Conservation (phyloP, 2,888 invertebrate genomes). For the Nymphalis polychloros region DNA sequence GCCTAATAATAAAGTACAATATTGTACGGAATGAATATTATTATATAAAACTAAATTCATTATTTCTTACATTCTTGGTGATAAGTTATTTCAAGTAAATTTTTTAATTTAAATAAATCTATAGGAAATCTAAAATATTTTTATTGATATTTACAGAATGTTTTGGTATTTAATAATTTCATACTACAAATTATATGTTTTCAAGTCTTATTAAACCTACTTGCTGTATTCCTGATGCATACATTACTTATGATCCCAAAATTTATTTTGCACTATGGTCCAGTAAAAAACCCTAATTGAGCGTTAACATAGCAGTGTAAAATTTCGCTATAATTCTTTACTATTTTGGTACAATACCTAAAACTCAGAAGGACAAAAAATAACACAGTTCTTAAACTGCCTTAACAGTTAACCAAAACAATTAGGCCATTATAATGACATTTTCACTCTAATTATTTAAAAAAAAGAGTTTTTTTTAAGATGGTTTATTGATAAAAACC, state of each 20-base stretch:
- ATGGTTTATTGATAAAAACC: no score
- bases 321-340: slow-evolving; percentile 4
- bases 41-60: slow-evolving; percentile 28
- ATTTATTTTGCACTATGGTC: slow-evolving; percentile 34
- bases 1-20: slow-evolving; percentile 39
- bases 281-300: slow-evolving; percentile 30
- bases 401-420: neutral
- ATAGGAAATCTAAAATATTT: slow-evolving; percentile 33
- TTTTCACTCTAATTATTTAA: neutral
- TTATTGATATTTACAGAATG: slow-evolving; percentile 31
- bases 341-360: neutral
- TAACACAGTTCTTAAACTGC: neutral
- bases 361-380: neutral
- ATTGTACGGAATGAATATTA: slow-evolving; percentile 47
- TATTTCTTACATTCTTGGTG: slow-evolving; percentile 24
- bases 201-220: slow-evolving; percentile 22
- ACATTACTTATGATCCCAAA: slow-evolving; percentile 33
- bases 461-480: no score
- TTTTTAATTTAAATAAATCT: slow-evolving; percentile 34
- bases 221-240: slow-evolving; percentile 21
- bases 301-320: slow-evolving; percentile 34
- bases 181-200: slow-evolving; percentile 30
- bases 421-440: slow-evolving; percentile 6
- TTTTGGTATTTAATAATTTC: slow-evolving; percentile 35
- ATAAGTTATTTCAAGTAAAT: slow-evolving; percentile 27